A percentile compares a stretch with the other conserved stretches of the same genome.
Evolutionary conservation across 2,113 vertebrate genomes (phyloP).

Genomic region (Ascaphus truei): DNA sequence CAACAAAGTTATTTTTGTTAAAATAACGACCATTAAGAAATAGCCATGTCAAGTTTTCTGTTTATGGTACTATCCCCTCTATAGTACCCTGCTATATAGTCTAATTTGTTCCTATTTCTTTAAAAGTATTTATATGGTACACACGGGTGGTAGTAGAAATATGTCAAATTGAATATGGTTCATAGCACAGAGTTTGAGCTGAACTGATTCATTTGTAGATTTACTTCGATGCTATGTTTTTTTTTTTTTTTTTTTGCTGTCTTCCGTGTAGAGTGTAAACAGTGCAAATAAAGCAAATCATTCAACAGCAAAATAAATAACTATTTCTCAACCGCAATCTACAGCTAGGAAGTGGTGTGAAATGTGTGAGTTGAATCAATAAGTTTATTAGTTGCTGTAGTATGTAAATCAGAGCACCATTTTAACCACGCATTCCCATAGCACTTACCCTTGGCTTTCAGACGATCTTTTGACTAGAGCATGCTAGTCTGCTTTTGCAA

Average conservation of each 20-base stretch:
- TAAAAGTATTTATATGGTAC: not conserved
- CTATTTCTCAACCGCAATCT: not conserved
- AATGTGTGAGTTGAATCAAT: slow-evolving; percentile 7
- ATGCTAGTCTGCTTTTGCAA: slow-evolving; percentile 23
- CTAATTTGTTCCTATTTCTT: not conserved
- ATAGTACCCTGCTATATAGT: not conserved
- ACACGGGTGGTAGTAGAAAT: not conserved
- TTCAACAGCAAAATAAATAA: slow-evolving; percentile 9
- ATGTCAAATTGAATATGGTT: not conserved
- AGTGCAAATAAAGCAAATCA: not conserved
- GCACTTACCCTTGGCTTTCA: slow-evolving; percentile 44
- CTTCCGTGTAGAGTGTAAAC: not conserved
- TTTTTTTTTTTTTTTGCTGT: not conserved
- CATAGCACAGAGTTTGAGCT: not conserved
- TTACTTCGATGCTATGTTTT: not conserved
- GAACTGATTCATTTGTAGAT: not conserved
- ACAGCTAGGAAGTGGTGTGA: slow-evolving; percentile 17
- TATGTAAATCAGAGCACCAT: slow-evolving; percentile 24
- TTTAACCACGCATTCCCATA: not conserved
- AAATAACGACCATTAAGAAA: not conserved
- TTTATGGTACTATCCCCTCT: slow-evolving; percentile 4
- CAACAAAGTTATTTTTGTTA: not conserved
- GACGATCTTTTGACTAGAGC: not conserved
- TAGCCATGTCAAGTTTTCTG: not conserved
- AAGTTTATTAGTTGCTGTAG: slow-evolving; percentile 16